phyloP scores from a whole-genome alignment of 2,113 vertebrate species.

The Urocitellus parryii region DNA sequence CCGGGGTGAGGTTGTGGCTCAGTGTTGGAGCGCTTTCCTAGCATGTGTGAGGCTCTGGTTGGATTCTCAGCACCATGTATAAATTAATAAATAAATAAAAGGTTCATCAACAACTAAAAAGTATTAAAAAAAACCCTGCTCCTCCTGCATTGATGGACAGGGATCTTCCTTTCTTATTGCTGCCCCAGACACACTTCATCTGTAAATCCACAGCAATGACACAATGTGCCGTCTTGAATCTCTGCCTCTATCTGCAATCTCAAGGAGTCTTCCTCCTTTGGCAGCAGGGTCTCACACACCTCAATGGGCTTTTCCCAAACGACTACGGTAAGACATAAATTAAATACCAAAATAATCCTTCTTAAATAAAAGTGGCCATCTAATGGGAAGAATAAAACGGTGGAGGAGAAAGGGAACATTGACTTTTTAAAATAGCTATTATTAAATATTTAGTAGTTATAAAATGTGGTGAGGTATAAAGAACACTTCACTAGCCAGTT shows the following conservation, averaged over 20 bases:
- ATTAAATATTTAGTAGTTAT: conserved; percentile 58
- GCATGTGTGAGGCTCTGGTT: too few relatives aligned
- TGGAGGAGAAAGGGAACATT: background rate
- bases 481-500: background rate
- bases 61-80: too few relatives aligned
- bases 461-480: background rate
- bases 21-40: too few relatives aligned
- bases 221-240: background rate
- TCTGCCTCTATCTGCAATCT: background rate
- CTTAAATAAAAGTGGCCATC: background rate
- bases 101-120: too few relatives aligned
- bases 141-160: background rate
- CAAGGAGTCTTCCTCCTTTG: background rate
- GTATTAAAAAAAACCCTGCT: background rate
- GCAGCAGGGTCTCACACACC: background rate
- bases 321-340: background rate
- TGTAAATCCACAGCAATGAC: background rate
- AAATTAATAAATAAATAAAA: too few relatives aligned
- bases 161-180: background rate
- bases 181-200: background rate
- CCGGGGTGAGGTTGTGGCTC: too few relatives aligned
- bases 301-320: background rate
- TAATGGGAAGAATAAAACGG: background rate
- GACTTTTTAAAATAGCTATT: background rate
- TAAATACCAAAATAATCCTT: background rate